Evolutionary conservation across 1,140 invertebrate species (phyloP), one percentile per base, ranked within the genome.

Genomic region (Batillaria attramentaria): DNA sequence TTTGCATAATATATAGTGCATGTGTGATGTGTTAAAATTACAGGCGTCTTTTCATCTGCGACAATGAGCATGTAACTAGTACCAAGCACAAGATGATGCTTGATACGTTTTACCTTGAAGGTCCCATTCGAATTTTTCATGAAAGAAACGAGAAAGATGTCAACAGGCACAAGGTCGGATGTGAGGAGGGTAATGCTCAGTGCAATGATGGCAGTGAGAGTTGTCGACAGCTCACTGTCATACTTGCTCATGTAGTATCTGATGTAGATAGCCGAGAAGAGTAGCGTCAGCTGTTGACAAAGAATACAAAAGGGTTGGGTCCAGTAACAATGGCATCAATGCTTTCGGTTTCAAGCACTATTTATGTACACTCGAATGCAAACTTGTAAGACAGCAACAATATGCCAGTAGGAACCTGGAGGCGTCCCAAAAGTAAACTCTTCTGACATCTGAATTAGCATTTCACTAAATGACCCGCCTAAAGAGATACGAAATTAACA

Each of bases 131-230:
- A 79, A 46, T 88, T 83, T 78, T 92, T 92, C 91, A 92, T 92
- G 79, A 81, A 92, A 1, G 91, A 92, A 1, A 91, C 91, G 1
- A 92, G 79, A 84, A 92, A 92, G 18, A 92, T 90, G 83, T 92
- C 92, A n/a, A 92, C 90, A 5, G 92, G 92, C 13, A 92, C 83
- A 16, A 92, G 79, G 31, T 88, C 87, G 10, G 90, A 88, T 31
- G 91, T 91, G 16, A 92, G 73, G 35, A 92, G 78, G 8, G 91
- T 88, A 8, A 91, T 83, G n/a, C 86, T 87, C 18, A 92, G 79
- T 39, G 88, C 87, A 33, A 90, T 50, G 24, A 91, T 86, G 33
- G 89, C 84, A n/a, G 88, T 84, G 31, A 91, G 13, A 28, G 90
- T 90, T 41, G 87, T 84, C n/a, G 86, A 87, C n/a, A 83, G 31